These are phyloP conservation scores for Helarctos malayanus DNA, from an alignment of 2,797 vertebrate species.

Conservation along the genomic window DNA sequence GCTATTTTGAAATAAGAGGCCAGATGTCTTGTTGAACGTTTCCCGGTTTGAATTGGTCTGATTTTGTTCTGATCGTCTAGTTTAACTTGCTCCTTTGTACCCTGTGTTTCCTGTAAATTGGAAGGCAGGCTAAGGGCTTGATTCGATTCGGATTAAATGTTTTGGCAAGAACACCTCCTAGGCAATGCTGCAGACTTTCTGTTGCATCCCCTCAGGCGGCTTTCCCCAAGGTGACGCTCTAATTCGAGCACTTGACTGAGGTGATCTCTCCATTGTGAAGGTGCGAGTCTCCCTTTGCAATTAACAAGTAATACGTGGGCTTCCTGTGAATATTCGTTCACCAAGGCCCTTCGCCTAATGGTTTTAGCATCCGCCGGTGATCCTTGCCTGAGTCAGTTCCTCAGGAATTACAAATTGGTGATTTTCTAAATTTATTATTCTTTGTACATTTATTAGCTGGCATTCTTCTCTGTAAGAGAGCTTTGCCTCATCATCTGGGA, in stretches of 20 bases:
- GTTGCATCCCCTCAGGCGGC: background rate
- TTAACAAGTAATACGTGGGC: background rate
- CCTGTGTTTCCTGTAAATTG: background rate
- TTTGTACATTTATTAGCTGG: background rate
- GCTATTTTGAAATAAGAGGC: slow-evolving; percentile 4
- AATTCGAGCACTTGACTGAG: background rate
- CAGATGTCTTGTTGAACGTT: slow-evolving; percentile 6
- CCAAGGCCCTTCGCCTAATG: background rate
- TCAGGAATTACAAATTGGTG: background rate
- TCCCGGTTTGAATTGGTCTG: slow-evolving; percentile 2
- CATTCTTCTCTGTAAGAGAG: background rate
- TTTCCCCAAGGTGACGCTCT: background rate
- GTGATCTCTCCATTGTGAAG: background rate
- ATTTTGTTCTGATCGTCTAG: background rate
- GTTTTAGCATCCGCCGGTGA: background rate
- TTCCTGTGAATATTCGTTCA: background rate
- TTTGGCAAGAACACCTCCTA: background rate
- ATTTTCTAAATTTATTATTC: background rate
- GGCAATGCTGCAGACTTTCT: background rate
- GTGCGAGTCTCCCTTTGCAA: background rate
- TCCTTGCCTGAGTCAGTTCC: background rate
- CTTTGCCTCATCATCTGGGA: background rate
- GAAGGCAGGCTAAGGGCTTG: background rate
- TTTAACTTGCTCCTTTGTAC: background rate
- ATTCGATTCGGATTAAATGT: background rate